Conservation (phyloP, 2,888 invertebrate species). For the Dryocosmus kuriphilus region DNA sequence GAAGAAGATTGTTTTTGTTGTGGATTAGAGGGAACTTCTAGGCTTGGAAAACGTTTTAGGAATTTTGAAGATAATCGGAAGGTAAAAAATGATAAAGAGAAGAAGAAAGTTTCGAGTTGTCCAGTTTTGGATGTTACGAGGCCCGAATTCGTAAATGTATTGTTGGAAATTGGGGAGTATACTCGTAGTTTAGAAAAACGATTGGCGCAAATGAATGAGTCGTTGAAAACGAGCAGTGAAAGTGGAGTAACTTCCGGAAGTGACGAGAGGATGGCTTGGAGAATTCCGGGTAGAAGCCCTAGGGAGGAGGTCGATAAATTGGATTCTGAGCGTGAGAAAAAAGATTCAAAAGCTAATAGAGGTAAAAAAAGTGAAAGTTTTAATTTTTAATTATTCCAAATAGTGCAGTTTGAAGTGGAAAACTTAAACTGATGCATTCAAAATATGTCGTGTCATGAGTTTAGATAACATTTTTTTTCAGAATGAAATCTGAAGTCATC, state of each 20-base stretch:
- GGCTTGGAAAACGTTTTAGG: neutral
- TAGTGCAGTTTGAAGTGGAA: no score
- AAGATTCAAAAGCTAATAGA: neutral
- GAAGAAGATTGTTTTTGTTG: conserved; percentile 13
- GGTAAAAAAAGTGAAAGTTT: no score
- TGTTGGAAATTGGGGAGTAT: conserved; percentile 60
- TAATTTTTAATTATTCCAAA: no score
- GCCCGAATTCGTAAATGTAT: conserved; percentile 54
- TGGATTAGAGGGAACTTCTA: conserved; percentile 25
- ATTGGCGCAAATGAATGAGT: conserved; percentile 54
- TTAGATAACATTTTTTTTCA: no score
- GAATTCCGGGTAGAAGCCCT: neutral
- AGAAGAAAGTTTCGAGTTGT: neutral
- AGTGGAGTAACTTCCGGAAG: neutral
- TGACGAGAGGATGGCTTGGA: neutral
- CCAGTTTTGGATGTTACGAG: conserved; percentile 47
- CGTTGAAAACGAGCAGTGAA: conserved; percentile 44
- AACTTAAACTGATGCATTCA: no score
- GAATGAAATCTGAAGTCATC: no score
- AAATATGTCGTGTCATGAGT: no score
- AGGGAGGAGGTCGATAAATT: neutral
- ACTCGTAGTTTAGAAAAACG: conserved; percentile 57
- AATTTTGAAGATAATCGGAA: conserved; percentile 33
- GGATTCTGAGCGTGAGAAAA: neutral
- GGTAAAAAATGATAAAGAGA: neutral